A percentile compares a stretch with the other conserved stretches of the same genome.
Conservation (phyloP, 1,140 invertebrate species). For the Brachionus koreanus region DNA sequence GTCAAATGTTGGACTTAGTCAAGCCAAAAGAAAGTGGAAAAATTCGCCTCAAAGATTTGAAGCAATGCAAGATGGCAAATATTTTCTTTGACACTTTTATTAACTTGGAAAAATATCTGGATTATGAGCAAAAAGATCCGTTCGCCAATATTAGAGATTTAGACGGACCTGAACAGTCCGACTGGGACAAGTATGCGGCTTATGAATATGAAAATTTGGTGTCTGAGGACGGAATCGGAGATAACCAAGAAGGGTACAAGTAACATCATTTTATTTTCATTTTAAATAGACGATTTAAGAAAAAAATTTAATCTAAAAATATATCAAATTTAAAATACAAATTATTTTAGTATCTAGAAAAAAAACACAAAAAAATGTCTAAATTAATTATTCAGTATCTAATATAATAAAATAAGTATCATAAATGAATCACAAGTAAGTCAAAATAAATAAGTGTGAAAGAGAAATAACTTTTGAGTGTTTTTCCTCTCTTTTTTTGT, state of each 20-base stretch:
- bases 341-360: too few relatives aligned
- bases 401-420: too few relatives aligned
- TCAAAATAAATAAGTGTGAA: too few relatives aligned
- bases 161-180: constrained; percentile 24
- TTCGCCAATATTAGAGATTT: constrained; percentile 60
- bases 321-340: too few relatives aligned
- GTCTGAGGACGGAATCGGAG: constrained; percentile 25
- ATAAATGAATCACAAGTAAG: too few relatives aligned
- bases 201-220: constrained; percentile 43
- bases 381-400: too few relatives aligned
- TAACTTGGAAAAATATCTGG: constrained; percentile 96
- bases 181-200: constrained; percentile 42
- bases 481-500: too few relatives aligned
- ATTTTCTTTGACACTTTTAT: constrained; percentile 99
- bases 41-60: constrained; percentile 84
- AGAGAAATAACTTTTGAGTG: too few relatives aligned
- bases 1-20: constrained; percentile 97
- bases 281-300: too few relatives aligned
- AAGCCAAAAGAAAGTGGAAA: constrained; percentile 67
- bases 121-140: constrained; percentile 96
- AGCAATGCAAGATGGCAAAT: constrained; percentile 86
- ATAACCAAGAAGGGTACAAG: constrained; percentile 28
- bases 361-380: too few relatives aligned
- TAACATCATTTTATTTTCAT: not conserved
- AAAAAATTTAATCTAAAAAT: too few relatives aligned